phyloP scores from a whole-genome alignment of 23 tunicate genomes.

The Ascidia mentula region DNA sequence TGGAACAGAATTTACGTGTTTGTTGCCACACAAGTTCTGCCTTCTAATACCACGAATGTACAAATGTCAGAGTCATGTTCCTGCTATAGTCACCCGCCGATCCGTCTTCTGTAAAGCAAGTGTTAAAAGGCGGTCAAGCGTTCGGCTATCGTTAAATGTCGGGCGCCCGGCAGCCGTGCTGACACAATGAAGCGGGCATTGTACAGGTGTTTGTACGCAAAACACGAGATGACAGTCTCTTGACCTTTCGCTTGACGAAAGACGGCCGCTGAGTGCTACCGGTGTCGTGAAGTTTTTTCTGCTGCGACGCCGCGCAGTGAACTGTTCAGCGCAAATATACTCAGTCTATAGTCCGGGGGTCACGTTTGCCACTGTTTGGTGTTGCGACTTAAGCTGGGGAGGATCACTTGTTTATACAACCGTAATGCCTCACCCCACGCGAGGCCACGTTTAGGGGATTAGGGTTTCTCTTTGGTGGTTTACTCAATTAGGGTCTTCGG shows the following conservation, averaged over 20 bases:
- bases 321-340: neutral
- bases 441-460: too few relatives aligned
- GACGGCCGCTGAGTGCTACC: neutral
- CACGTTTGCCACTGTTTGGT: neutral
- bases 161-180: neutral
- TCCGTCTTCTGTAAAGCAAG: too few relatives aligned
- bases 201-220: neutral
- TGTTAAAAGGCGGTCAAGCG: constrained; percentile 9
- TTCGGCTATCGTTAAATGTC: neutral
- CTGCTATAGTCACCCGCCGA: neutral
- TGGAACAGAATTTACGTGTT: too few relatives aligned
- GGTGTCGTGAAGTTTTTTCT: neutral
- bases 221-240: neutral
- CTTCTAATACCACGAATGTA: neutral
- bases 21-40: neutral
- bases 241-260: neutral
- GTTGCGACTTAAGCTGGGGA: neutral
- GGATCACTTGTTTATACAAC: too few relatives aligned
- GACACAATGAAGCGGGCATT: neutral
- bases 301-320: neutral
- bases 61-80: neutral
- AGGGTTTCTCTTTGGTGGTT: too few relatives aligned
- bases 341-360: too few relatives aligned
- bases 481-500: too few relatives aligned
- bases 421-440: too few relatives aligned